phyloP scores from a whole-genome alignment of 1,140 invertebrate species.

The Formica exsecta region DNA sequence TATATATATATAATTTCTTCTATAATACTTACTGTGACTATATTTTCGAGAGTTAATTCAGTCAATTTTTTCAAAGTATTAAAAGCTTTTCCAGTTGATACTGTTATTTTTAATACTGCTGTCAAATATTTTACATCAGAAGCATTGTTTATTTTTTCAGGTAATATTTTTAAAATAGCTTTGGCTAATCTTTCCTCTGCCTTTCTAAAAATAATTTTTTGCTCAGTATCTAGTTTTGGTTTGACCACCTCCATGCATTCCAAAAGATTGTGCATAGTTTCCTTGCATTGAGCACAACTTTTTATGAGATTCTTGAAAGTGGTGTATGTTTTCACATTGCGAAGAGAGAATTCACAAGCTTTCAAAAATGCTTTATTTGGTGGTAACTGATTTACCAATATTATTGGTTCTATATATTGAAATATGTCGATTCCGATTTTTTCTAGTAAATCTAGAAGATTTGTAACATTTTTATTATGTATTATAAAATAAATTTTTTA shows the following conservation, averaged over 20 bases:
- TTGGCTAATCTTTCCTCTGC: conserved; percentile 69
- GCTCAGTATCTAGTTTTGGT: conserved; percentile 69
- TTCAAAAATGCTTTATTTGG: conserved; percentile 62
- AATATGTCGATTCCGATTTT: conserved; percentile 70
- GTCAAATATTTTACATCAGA: conserved; percentile 70
- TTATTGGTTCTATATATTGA: conserved; percentile 69
- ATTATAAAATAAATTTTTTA: neutral
- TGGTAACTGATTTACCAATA: conserved; percentile 66
- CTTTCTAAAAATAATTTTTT: conserved; percentile 72
- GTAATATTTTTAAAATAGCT: conserved; percentile 62
- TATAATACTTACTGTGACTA: conserved; percentile 71
- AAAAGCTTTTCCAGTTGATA: conserved; percentile 56
- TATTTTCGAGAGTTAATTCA: conserved; percentile 60
- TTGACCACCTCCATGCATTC: conserved; percentile 71
- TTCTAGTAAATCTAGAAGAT: conserved; percentile 72
- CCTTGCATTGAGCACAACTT: conserved; percentile 37
- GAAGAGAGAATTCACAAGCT: conserved; percentile 71
- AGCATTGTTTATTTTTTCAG: conserved; percentile 45
- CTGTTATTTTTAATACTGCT: conserved; percentile 66
- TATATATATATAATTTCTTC: conserved; percentile 16
- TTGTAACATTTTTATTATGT: neutral
- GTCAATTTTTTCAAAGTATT: conserved; percentile 65
- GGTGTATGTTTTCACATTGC: conserved; percentile 60
- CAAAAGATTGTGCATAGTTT: conserved; percentile 63
- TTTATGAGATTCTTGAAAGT: conserved; percentile 69